phyloP scores from a whole-genome alignment of 2,113 vertebrate genomes.

The Cynocephalus volans region DNA sequence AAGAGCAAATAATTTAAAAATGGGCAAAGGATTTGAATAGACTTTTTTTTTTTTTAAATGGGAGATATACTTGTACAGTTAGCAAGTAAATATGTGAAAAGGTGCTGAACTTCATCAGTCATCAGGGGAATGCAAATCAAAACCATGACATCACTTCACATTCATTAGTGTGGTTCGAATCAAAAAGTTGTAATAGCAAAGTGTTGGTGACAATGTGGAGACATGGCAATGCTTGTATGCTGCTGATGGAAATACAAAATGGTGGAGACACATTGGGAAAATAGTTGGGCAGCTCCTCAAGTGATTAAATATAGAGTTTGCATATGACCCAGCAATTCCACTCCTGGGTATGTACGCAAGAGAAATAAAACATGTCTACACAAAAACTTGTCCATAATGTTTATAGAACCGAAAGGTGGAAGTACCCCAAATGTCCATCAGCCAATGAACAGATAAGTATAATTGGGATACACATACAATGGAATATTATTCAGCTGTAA shows the following conservation, averaged over 20 bases:
- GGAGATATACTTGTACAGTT: neutral
- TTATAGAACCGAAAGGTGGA: slow-evolving; percentile 28
- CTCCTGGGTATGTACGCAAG: neutral
- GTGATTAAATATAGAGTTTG: neutral
- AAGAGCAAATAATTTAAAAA: slow-evolving; percentile 6
- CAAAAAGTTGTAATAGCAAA: slow-evolving; percentile 20
- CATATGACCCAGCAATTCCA: neutral
- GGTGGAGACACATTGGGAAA: neutral
- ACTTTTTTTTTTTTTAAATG: neutral
- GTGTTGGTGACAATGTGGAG: neutral
- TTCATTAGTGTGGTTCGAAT: neutral
- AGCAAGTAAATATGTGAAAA: neutral
- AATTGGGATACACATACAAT: neutral
- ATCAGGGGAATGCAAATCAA: neutral
- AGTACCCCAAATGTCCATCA: neutral
- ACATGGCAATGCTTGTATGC: neutral
- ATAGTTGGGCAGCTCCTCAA: neutral
- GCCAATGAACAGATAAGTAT: slow-evolving; percentile 20
- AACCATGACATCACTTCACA: neutral
- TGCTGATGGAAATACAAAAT: slow-evolving; percentile 45
- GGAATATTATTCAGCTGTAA: neutral
- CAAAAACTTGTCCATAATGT: slow-evolving; percentile 19
- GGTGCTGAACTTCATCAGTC: neutral
- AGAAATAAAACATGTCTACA: neutral
- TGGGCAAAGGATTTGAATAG: neutral